phyloP scores from a whole-genome alignment of 1,140 invertebrate species.

The Glossosoma conforme region DNA sequence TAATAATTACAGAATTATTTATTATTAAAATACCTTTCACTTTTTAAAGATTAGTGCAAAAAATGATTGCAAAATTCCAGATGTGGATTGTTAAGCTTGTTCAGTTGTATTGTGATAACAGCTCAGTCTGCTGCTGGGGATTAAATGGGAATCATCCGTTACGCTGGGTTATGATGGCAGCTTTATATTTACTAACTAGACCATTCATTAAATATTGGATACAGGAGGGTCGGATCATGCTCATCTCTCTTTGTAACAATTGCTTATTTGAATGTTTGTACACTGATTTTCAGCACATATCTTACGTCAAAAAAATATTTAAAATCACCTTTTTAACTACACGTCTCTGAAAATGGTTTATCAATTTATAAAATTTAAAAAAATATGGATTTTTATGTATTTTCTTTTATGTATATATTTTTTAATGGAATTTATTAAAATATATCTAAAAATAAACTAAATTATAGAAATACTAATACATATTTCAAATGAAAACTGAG shows the following conservation, averaged over 20 bases:
- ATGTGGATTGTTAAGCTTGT: slow-evolving; percentile 3
- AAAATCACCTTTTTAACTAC: too few species aligned
- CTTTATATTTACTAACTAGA: slow-evolving; percentile 1
- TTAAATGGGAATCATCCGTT: slow-evolving; percentile 30
- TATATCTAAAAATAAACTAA: too few species aligned
- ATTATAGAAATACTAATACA: too few species aligned
- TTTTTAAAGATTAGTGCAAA: neutral
- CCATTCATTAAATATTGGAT: neutral
- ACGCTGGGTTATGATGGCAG: neutral
- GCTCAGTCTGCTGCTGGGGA: slow-evolving; percentile 21
- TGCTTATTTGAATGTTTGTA: neutral
- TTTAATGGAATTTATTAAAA: too few species aligned
- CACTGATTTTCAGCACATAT: too few species aligned
- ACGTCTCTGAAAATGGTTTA: too few species aligned
- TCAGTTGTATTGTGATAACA: slow-evolving; percentile 25
- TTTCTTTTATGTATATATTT: too few species aligned
- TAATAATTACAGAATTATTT: neutral
- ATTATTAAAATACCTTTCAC: neutral
- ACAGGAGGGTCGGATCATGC: slow-evolving; percentile 3
- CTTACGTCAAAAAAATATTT: too few species aligned
- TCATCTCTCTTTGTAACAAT: neutral
- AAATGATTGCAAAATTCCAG: neutral
- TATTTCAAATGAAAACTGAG: too few species aligned
- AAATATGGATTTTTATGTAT: too few species aligned
- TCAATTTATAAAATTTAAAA: too few species aligned